Conservation (phyloP, 2,113 vertebrate species). For the Glaucomys volans region DNA sequence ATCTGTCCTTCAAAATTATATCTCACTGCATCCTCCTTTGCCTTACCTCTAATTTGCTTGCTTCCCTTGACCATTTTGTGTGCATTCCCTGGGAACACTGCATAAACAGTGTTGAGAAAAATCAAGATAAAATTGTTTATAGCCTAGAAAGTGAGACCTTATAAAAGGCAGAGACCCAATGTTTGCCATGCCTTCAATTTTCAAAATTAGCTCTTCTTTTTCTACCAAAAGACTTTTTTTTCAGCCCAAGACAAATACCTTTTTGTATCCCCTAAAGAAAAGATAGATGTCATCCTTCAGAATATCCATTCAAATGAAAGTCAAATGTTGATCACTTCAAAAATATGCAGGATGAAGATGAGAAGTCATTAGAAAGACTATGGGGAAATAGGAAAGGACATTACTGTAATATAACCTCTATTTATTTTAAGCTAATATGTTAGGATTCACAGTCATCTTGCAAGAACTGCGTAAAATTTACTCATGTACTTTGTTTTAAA, state of each 20-base stretch:
- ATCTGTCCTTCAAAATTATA: not conserved
- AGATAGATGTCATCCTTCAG: not conserved
- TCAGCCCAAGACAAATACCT: not conserved
- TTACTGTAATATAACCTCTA: not conserved
- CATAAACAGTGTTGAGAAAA: not conserved
- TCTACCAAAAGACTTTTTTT: not conserved
- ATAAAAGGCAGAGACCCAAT: not conserved
- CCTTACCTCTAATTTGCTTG: not conserved
- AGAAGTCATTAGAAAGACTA: not conserved
- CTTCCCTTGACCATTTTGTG: not conserved
- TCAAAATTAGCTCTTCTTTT: not conserved
- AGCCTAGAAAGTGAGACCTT: not conserved
- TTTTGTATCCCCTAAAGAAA: not conserved
- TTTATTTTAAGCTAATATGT: not conserved
- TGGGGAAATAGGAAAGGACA: not conserved
- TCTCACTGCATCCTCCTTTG: not conserved
- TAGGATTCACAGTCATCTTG: conserved; percentile 4
- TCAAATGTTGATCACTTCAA: not conserved
- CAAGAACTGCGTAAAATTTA: not conserved
- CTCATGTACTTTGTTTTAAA: not conserved
- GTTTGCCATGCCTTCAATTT: not conserved
- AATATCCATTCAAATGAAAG: not conserved
- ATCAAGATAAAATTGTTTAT: not conserved
- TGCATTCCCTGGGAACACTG: not conserved
- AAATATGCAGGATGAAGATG: not conserved